Percentiles rank a stretch among this genome's conserved stretches.
Conservation (phyloP, 2,888 invertebrate genomes). For the Sicus ferrugineus region DNA sequence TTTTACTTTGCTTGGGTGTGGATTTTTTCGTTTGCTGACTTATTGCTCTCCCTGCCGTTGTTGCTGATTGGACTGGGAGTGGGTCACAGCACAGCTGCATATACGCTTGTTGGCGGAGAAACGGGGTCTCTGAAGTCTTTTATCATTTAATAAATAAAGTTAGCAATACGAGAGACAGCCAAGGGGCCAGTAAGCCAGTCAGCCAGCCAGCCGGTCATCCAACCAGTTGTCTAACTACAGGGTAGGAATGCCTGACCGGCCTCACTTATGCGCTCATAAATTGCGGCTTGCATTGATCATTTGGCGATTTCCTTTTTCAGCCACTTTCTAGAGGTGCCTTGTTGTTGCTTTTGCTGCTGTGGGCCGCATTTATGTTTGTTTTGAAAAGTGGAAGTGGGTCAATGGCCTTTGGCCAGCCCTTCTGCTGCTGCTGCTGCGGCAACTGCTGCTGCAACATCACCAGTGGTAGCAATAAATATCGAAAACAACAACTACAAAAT, state of each 20-base stretch:
- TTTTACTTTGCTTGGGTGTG: neutral
- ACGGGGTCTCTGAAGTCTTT: constrained; percentile 20
- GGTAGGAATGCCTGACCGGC: neutral
- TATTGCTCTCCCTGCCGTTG: neutral
- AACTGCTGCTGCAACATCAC: neutral
- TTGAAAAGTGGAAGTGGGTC: constrained; percentile 16
- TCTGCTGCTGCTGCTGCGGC: neutral
- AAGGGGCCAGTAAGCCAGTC: neutral
- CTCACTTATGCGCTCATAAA: neutral
- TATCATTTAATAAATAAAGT: constrained; percentile 18
- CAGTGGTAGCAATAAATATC: neutral
- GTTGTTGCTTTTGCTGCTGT: constrained; percentile 14
- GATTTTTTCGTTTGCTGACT: too few relatives aligned
- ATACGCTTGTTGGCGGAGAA: constrained; percentile 6
- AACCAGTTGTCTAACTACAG: neutral
- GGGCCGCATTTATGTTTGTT: constrained; percentile 7
- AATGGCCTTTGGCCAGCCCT: constrained; percentile 13
- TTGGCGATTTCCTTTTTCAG: constrained; percentile 2
- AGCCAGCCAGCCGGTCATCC: neutral
- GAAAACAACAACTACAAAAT: constrained; percentile 5
- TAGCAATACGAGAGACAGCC: constrained; percentile 1
- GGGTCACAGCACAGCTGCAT: constrained; percentile 45
- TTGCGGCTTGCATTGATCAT: neutral
- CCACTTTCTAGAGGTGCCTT: neutral
- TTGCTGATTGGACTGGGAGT: constrained; percentile 35